Conservation (phyloP, 2,113 vertebrate species). For the Nothobranchius kuhntae region DNA sequence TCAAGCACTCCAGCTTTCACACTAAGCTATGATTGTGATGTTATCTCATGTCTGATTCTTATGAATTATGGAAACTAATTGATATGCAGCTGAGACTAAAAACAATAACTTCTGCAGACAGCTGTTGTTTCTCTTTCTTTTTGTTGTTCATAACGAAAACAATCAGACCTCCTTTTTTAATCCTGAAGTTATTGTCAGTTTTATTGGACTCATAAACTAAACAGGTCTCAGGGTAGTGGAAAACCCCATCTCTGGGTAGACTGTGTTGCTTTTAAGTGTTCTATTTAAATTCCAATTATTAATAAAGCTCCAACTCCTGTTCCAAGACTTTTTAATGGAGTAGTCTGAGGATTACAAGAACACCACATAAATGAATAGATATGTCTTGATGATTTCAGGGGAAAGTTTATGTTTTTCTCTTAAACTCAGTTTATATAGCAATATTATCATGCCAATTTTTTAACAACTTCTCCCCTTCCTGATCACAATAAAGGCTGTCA, state of each 20-base stretch:
- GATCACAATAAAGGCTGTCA: too few relatives aligned
- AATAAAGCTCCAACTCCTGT: slow-evolving; percentile 1
- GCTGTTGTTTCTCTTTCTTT: slow-evolving; percentile 3
- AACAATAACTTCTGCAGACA: slow-evolving; percentile 11
- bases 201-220: not conserved
- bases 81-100: slow-evolving; percentile 1
- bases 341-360: slow-evolving; percentile 9
- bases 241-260: not conserved
- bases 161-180: not conserved
- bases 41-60: slow-evolving; percentile 10
- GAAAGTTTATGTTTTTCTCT: not conserved
- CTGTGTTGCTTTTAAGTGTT: slow-evolving; percentile 11
- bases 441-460: too few relatives aligned
- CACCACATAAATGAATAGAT: not conserved
- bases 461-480: too few relatives aligned
- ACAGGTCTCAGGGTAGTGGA: not conserved
- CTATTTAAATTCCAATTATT: slow-evolving; percentile 5
- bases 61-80: slow-evolving; percentile 44
- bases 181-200: not conserved
- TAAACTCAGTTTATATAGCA: not conserved
- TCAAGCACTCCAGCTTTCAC: slow-evolving; percentile 28
- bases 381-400: not conserved
- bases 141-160: not conserved
- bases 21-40: slow-evolving; percentile 45
- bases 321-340: slow-evolving; percentile 18